Percentiles rank a stretch among this genome's conserved stretches.
phyloP scores from a whole-genome alignment of 2,888 invertebrate genomes.

The Octonoba sinensis region DNA sequence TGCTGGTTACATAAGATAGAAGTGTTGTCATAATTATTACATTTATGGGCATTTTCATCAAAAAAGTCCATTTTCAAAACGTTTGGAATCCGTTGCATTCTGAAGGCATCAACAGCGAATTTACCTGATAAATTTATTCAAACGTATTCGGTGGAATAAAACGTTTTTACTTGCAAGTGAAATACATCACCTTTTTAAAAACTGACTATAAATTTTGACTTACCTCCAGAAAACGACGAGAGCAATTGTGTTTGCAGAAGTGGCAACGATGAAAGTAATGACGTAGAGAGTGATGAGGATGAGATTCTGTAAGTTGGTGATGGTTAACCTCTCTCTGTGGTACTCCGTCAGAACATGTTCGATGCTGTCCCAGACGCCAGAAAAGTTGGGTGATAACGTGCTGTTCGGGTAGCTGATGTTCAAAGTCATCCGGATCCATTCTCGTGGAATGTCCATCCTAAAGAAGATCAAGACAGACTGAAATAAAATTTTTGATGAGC shows the following conservation, averaged over 20 bases:
- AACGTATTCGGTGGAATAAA: no score
- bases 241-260: constrained; percentile 78
- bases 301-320: constrained; percentile 45
- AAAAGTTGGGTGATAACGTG: constrained; percentile 11
- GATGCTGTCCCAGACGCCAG: constrained; percentile 35
- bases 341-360: constrained; percentile 45
- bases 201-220: constrained; percentile 68
- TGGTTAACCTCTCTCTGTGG: constrained; percentile 38
- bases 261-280: constrained; percentile 77
- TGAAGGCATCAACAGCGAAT: no score
- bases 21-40: no score
- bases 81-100: no score
- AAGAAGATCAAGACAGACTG: not conserved
- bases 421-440: constrained; percentile 42
- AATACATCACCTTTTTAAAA: not conserved
- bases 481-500: not conserved
- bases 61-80: no score
- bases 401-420: constrained; percentile 32
- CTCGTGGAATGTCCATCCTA: constrained; percentile 22
- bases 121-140: no score
- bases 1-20: no score
- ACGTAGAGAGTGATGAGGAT: constrained; percentile 78
- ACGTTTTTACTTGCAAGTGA: not conserved
- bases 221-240: constrained; percentile 80
- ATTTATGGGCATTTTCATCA: no score